These are phyloP conservation scores for Drosophila rhopaloa DNA, from an alignment of 1,140 invertebrate species.

Conservation along the genomic window DNA sequence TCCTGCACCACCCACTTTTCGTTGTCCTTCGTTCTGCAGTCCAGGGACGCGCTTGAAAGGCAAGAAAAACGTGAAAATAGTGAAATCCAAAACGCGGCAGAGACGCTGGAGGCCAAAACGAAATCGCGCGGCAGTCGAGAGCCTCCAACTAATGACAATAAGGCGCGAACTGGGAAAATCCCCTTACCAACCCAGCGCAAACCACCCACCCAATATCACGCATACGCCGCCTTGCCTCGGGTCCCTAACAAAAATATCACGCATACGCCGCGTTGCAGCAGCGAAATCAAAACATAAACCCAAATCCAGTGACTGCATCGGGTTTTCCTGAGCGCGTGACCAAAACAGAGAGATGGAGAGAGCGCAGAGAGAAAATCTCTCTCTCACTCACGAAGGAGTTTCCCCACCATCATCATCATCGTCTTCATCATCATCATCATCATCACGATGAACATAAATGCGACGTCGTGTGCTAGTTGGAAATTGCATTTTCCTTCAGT, in stretches of 20 bases:
- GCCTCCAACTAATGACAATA: constrained; percentile 61
- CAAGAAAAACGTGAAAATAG: constrained; percentile 17
- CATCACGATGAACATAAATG: constrained; percentile 59
- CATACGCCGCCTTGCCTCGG: constrained; percentile 60
- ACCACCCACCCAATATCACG: constrained; percentile 50
- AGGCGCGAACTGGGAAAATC: constrained; percentile 54
- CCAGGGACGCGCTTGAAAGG: constrained; percentile 54
- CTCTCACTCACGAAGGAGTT: constrained; percentile 68
- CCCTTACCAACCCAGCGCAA: not conserved
- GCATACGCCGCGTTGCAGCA: constrained; percentile 69
- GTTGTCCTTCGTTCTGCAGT: constrained; percentile 60
- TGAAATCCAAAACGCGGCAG: constrained; percentile 37
- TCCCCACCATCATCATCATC: constrained; percentile 43
- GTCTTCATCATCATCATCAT: constrained; percentile 19
- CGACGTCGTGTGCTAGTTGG: constrained; percentile 54
- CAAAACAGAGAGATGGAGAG: constrained; percentile 30
- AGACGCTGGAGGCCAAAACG: constrained; percentile 59
- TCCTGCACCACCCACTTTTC: constrained; percentile 6
- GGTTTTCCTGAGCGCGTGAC: constrained; percentile 70
- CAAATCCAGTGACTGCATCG: constrained; percentile 60
- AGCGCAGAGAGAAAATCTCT: constrained; percentile 7
- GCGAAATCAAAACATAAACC: constrained; percentile 78
- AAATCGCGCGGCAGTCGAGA: constrained; percentile 7
- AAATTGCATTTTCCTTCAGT: constrained; percentile 76
- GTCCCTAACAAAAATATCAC: constrained; percentile 58